Evolutionary conservation across 2,797 vertebrate genomes (phyloP).

Genomic region (Phalanger gymnotis): DNA sequence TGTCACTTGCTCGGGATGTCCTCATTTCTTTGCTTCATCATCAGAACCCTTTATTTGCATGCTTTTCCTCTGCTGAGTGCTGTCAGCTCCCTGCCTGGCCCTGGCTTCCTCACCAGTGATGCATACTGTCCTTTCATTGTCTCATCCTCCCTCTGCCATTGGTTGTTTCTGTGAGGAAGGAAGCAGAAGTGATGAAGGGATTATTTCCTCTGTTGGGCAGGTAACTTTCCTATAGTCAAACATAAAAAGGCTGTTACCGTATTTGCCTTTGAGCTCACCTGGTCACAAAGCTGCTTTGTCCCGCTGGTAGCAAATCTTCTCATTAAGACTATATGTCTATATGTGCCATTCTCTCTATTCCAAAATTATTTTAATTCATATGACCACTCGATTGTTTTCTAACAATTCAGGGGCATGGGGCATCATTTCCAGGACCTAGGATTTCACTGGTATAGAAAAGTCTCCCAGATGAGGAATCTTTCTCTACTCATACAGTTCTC

Average conservation of each 20-base stretch:
- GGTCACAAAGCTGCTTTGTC: not conserved
- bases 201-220: not conserved
- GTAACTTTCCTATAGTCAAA: not conserved
- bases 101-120: not conserved
- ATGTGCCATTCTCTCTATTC: not conserved
- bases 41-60: not conserved
- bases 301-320: not conserved
- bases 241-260: not conserved
- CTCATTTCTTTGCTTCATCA: not conserved
- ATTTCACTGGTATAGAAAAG: not conserved
- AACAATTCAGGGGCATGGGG: not conserved
- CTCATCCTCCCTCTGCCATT: not conserved
- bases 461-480: not conserved
- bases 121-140: not conserved
- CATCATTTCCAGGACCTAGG: not conserved
- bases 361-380: not conserved
- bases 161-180: not conserved
- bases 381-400: not conserved
- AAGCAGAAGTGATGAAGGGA: not conserved
- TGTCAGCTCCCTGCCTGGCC: not conserved
- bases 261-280: not conserved
- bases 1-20: not conserved
- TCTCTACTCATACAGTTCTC: not conserved
- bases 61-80: not conserved
- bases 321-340: not conserved